Evolutionary conservation across 2,797 vertebrate genomes (phyloP), one percentile per base, ranked within the genome.

Genomic region (Luscinia megarhynchos): DNA sequence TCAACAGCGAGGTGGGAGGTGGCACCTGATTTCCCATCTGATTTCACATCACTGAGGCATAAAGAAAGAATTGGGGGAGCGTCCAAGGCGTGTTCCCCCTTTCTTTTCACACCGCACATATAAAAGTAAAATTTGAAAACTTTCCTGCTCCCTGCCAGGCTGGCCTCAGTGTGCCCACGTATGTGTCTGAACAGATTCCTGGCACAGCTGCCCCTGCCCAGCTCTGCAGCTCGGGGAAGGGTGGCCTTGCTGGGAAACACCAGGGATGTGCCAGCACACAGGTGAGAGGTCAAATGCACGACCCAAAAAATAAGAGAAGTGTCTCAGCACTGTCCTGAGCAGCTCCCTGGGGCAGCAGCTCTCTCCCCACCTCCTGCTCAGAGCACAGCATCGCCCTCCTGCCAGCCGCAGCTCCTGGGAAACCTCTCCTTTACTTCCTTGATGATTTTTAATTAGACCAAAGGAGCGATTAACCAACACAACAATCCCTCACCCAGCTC

Each of bases 121-220:
- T 53, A 55, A 90, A 94, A 91, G 38, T 84, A 72, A 89, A 90
- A 89, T 89, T 73, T 26, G 36, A 45, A 59, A 93, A n/a, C 59
- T 92, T 95, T 95, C 67, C 90, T 82, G 92, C 90, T 81, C 75
- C 86, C 83, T 90, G 24, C 45, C 36, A 34, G 72, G 57, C 77
- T 81, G 93, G 88, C 43, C 90, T 50, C 4, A 5, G 6, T 84
- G 11, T 79, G 51, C 86, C 70, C 66, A 26, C 64, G 77, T 19
- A 84, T 95, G 77, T 92, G 94, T 66, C 77, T 84, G 18, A 94
- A 90, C 88, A 92, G 74, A 96, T 63, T 92, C 70, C 80, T 90
- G 92, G 76, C 45, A 81, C 94, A 84, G 66, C 92, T 82, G 80
- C 77, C 83, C 58, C 30, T 12, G 86, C 87, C 5, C 0, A 66